Percentiles rank a stretch among this genome's conserved stretches.
phyloP scores from a whole-genome alignment of 2,888 invertebrate species.

The Lycaena phlaeas region DNA sequence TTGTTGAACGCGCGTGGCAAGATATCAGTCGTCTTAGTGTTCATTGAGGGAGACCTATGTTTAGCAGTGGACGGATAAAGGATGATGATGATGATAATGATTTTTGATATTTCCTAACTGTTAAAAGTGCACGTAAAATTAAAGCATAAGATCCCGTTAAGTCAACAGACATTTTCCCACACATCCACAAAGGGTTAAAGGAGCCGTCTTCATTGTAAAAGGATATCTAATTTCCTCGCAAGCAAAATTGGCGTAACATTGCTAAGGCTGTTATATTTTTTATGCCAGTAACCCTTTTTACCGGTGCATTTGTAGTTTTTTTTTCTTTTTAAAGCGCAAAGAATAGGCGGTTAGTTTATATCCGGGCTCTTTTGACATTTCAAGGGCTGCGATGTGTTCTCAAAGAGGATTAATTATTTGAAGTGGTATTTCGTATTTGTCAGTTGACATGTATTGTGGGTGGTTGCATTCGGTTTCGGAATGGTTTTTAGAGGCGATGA shows the following conservation, averaged over 20 bases:
- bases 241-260: conserved; percentile 72
- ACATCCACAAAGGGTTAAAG: conserved; percentile 58
- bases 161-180: conserved; percentile 44
- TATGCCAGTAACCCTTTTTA: conserved; percentile 48
- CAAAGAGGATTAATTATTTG: conserved; percentile 69
- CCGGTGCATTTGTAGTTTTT: conserved; percentile 48
- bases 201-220: conserved; percentile 52
- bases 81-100: too few relatives aligned
- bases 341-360: conserved; percentile 74
- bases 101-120: too few relatives aligned
- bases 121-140: too few relatives aligned
- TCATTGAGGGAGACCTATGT: too few relatives aligned
- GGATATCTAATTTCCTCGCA: conserved; percentile 72
- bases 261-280: conserved; percentile 44
- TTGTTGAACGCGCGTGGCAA: too few relatives aligned
- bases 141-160: conserved; percentile 6
- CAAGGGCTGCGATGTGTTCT: conserved; percentile 54
- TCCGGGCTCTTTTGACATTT: conserved; percentile 63
- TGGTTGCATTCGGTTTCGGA: conserved; percentile 14
- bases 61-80: too few relatives aligned
- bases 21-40: too few relatives aligned
- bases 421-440: conserved; percentile 52
- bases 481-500: conserved; percentile 12
- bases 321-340: conserved; percentile 56
- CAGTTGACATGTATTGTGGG: conserved; percentile 42